A percentile compares a stretch with the other conserved stretches of the same genome.
phyloP scores from a whole-genome alignment of 2,797 vertebrate genomes.

The Numenius phaeopus region DNA sequence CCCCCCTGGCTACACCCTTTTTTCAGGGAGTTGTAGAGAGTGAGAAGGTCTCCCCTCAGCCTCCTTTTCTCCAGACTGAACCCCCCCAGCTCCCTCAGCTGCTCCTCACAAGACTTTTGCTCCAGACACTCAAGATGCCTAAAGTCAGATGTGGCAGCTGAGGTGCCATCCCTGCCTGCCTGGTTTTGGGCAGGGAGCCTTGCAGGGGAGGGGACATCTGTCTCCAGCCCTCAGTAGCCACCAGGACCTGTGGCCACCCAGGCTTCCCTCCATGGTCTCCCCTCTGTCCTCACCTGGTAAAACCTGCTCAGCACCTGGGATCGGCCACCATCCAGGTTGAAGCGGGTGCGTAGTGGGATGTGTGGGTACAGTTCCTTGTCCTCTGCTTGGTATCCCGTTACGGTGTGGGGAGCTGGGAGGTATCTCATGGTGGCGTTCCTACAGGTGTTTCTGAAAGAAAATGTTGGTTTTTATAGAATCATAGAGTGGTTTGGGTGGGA shows the following conservation, averaged over 20 bases:
- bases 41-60: neutral
- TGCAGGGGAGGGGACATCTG: neutral
- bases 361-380: neutral
- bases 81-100: neutral
- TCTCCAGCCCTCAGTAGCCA: neutral
- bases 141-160: neutral
- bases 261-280: neutral
- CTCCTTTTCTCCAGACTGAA: neutral
- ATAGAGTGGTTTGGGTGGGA: neutral
- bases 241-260: neutral
- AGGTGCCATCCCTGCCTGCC: neutral
- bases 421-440: conserved; percentile 70
- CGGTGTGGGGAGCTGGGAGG: conserved; percentile 55
- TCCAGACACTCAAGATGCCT: neutral
- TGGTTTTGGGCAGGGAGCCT: neutral
- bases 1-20: neutral
- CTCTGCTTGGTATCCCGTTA: neutral
- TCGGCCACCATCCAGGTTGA: conserved; percentile 65
- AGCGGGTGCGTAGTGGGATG: conserved; percentile 51
- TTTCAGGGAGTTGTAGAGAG: neutral
- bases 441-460: conserved; percentile 64
- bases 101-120: neutral
- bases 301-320: conserved; percentile 69
- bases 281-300: conserved; percentile 64
- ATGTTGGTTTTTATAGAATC: neutral